phyloP scores from a whole-genome alignment of 2,888 invertebrate genomes.

The Drosophila phalerata region DNA sequence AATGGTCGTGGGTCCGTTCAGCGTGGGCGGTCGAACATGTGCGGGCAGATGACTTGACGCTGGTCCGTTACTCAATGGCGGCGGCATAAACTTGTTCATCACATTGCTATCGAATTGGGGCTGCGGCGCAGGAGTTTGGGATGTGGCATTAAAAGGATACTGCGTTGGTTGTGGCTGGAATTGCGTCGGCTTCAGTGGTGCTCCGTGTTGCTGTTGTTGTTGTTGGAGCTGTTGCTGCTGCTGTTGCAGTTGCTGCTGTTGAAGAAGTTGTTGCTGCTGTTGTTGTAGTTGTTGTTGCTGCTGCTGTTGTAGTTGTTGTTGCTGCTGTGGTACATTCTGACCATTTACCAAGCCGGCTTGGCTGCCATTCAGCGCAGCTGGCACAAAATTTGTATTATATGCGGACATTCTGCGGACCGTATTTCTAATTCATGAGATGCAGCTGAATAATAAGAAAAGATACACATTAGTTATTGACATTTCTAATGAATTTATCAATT shows the following conservation, averaged over 20 bases:
- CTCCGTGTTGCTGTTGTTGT: conserved; percentile 31
- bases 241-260: conserved; percentile 49
- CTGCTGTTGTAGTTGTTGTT: conserved; percentile 40
- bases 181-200: conserved; percentile 42
- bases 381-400: conserved; percentile 66
- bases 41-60: conserved; percentile 66
- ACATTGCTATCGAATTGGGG: conserved; percentile 60
- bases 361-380: conserved; percentile 44
- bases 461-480: conserved; percentile 24
- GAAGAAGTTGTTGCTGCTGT: conserved; percentile 46
- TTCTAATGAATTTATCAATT: background rate
- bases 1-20: conserved; percentile 60
- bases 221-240: conserved; percentile 36
- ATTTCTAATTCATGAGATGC: conserved; percentile 64
- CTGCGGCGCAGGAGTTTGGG: conserved; percentile 12
- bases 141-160: conserved; percentile 37
- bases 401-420: conserved; percentile 59
- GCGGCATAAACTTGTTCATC: conserved; percentile 63
- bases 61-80: conserved; percentile 37
- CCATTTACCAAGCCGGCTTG: conserved; percentile 73
- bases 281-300: conserved; percentile 47
- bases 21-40: conserved; percentile 65
- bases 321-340: conserved; percentile 48
- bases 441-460: conserved; percentile 24
- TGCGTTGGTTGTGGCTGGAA: conserved; percentile 37